These are phyloP conservation scores for Alauda arvensis DNA, from an alignment of 2,797 vertebrate genomes.

Conservation along the genomic window DNA sequence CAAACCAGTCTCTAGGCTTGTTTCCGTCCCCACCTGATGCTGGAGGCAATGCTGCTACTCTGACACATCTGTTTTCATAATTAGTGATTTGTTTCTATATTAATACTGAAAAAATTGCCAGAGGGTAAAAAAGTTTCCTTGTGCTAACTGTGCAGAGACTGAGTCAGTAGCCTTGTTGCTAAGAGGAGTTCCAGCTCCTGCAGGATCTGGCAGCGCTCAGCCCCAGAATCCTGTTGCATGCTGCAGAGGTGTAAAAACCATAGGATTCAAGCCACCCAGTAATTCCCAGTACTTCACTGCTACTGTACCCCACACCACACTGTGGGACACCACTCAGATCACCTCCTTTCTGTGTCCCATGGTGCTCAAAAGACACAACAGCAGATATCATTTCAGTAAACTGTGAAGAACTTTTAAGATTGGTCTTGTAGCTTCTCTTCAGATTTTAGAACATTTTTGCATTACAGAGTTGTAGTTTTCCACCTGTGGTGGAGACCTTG, in stretches of 20 bases:
- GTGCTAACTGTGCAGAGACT: neutral
- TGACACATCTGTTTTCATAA: neutral
- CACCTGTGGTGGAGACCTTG: accelerated
- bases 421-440: neutral
- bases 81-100: neutral
- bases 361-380: neutral
- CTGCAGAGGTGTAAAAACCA: neutral
- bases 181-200: neutral
- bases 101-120: neutral
- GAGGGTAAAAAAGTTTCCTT: neutral
- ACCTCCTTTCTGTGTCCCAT: neutral
- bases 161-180: neutral
- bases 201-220: neutral
- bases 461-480: neutral
- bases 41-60: neutral
- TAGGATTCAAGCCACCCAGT: neutral
- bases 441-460: neutral
- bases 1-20: neutral
- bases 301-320: neutral
- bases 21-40: neutral
- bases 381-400: neutral
- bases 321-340: neutral
- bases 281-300: neutral
- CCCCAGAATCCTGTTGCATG: neutral
- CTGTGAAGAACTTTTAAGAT: neutral